phyloP scores from a whole-genome alignment of 2,113 vertebrate genomes.

The Ploceus nigricollis region DNA sequence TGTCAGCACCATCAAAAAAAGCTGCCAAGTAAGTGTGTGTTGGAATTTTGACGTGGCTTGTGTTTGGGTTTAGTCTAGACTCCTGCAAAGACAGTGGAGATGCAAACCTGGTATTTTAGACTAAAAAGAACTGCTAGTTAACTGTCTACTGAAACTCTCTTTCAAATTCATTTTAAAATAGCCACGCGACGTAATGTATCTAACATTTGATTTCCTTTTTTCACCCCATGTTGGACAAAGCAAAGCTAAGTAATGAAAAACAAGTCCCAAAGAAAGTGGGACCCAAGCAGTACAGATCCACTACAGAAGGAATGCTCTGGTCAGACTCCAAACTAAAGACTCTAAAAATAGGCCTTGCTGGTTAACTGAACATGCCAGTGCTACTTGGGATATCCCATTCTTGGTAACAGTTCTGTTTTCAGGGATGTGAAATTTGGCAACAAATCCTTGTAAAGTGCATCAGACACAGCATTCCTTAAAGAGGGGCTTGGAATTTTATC shows the following conservation, averaged over 20 bases:
- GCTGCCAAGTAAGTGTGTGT: background rate
- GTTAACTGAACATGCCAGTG: background rate
- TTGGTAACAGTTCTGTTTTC: background rate
- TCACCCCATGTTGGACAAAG: background rate
- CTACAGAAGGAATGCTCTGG: conserved; percentile 2
- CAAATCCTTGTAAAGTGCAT: background rate
- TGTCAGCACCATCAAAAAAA: background rate
- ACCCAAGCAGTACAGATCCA: background rate
- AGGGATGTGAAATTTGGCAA: background rate
- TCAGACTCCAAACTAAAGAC: background rate
- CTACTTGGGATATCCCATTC: conserved; percentile 21
- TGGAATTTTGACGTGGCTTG: background rate
- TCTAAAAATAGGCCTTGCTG: conserved; percentile 19
- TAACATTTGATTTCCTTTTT: background rate
- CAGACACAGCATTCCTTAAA: background rate
- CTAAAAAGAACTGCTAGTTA: background rate
- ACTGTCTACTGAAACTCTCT: background rate
- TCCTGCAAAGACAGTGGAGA: background rate
- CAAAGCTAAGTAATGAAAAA: background rate
- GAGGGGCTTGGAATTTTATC: background rate
- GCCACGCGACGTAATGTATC: background rate
- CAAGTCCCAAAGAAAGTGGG: background rate
- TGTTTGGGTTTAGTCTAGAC: background rate
- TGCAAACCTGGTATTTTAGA: background rate
- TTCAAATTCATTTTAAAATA: background rate